These are phyloP conservation scores for Rotaria socialis DNA, from an alignment of 2,888 invertebrate species.

Conservation along the genomic window DNA sequence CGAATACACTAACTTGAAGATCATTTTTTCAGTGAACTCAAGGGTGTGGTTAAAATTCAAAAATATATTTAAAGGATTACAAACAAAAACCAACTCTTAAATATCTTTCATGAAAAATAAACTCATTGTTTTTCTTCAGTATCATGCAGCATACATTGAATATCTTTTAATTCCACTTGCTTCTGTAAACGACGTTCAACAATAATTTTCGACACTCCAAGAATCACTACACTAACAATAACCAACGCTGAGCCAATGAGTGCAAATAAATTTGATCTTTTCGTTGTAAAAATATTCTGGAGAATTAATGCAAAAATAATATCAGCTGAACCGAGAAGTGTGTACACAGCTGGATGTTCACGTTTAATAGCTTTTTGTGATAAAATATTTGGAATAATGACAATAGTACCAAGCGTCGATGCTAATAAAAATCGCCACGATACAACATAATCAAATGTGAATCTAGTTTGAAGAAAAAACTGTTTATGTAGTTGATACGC, in stretches of 20 bases:
- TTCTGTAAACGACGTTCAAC: not conserved
- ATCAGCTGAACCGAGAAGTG: not conserved
- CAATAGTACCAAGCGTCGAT: not conserved
- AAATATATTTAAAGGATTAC: no score
- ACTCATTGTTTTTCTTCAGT: not conserved
- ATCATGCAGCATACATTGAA: not conserved
- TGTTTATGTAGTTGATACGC: not conserved
- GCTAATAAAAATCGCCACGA: not conserved
- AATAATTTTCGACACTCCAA: not conserved
- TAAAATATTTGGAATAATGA: not conserved
- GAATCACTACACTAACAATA: not conserved
- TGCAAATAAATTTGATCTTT: not conserved
- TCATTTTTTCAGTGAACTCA: no score
- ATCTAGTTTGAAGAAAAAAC: not conserved
- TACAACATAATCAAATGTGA: not conserved
- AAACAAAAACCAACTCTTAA: no score
- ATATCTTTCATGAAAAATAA: no score
- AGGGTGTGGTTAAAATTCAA: no score
- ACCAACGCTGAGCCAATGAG: not conserved
- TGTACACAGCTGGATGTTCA: not conserved
- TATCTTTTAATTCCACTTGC: not conserved
- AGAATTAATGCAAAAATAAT: conserved; percentile 9
- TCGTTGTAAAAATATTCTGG: conserved; percentile 9
- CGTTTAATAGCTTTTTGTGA: conserved; percentile 17
- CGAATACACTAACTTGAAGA: no score